These are phyloP conservation scores for Vollenhovia emeryi DNA, from an alignment of 1,140 invertebrate genomes.

Conservation along the genomic window DNA sequence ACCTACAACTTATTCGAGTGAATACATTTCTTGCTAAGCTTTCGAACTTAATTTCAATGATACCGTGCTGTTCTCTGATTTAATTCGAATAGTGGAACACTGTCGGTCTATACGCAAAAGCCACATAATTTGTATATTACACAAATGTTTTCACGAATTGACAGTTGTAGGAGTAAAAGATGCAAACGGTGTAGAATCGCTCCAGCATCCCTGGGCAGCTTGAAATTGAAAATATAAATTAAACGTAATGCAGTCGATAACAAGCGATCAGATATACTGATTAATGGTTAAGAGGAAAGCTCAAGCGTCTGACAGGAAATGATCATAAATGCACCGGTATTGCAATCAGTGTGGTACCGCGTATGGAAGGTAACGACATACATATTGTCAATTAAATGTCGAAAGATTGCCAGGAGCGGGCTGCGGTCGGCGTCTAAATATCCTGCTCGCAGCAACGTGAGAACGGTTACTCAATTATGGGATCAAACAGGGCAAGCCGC, in stretches of 20 bases:
- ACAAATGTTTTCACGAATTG: no score
- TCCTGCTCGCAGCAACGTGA: conserved; percentile 32
- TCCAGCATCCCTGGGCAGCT: no score
- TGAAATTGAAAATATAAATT: neutral
- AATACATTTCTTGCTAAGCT: no score
- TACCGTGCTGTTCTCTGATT: no score
- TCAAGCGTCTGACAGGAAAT: neutral
- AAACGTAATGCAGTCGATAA: neutral
- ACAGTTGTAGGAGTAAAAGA: no score
- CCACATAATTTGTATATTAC: no score
- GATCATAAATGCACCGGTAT: neutral
- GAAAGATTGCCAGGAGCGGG: conserved; percentile 1
- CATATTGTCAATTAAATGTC: conserved; percentile 41
- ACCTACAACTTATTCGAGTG: no score
- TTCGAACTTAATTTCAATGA: no score
- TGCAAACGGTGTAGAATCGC: no score
- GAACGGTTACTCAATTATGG: conserved; percentile 75
- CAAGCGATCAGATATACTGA: neutral
- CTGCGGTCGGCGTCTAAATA: conserved; percentile 43
- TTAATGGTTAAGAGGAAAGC: neutral
- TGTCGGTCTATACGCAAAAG: no score
- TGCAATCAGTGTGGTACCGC: neutral
- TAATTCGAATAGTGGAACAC: no score
- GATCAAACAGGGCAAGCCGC: conserved; percentile 76
- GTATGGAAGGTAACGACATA: conserved; percentile 28